phyloP scores from a whole-genome alignment of 2,113 vertebrate genomes.

The Jaculus jaculus region DNA sequence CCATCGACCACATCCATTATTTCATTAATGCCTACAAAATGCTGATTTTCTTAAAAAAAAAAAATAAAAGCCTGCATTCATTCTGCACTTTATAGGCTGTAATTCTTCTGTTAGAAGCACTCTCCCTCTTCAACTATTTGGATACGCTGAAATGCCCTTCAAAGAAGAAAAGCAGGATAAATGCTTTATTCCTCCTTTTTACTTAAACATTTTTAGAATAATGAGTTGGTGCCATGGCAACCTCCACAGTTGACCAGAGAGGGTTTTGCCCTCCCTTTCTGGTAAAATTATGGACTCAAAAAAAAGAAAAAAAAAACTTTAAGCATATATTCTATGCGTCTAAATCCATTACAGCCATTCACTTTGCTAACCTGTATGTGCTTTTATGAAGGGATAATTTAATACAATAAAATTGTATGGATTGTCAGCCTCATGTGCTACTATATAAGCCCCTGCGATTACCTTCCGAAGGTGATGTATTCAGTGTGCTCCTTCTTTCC shows the following conservation, averaged over 20 bases:
- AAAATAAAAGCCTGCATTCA: neutral
- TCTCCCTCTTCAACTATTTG: neutral
- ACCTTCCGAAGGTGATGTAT: neutral
- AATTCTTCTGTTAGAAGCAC: constrained; percentile 22
- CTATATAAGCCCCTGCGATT: neutral
- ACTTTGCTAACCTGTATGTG: neutral
- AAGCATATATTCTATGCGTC: constrained; percentile 8
- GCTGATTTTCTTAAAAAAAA: neutral
- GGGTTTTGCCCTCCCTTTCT: neutral
- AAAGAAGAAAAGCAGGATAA: neutral
- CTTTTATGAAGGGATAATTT: constrained; percentile 39
- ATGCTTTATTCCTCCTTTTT: constrained; percentile 19
- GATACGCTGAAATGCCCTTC: neutral
- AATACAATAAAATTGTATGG: neutral
- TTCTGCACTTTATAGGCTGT: neutral
- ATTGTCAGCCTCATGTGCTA: neutral
- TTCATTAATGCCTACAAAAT: neutral
- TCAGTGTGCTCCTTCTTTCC: neutral
- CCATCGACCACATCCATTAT: neutral
- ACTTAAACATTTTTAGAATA: constrained; percentile 39
- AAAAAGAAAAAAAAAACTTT: neutral
- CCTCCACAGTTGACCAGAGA: constrained; percentile 22
- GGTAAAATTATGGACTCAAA: neutral
- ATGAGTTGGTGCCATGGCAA: neutral
- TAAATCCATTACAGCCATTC: constrained; percentile 16